Percentiles rank a stretch among this genome's conserved stretches.
phyloP scores from a whole-genome alignment of 2,888 invertebrate genomes.

The Torymus tubicola region DNA sequence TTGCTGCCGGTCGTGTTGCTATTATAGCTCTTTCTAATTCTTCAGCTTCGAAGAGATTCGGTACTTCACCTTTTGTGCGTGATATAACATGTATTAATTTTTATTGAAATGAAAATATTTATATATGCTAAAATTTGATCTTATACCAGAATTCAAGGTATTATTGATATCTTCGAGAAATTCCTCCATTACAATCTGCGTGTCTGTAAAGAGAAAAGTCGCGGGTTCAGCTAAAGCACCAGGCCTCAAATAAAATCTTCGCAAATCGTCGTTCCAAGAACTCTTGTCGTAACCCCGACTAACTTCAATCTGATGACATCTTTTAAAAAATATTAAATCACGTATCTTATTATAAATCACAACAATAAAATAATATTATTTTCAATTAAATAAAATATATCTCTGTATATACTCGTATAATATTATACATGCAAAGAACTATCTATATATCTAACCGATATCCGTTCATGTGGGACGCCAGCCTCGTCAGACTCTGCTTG shows the following conservation, averaged over 20 bases:
- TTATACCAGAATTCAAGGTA: constrained; percentile 88
- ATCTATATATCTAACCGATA: constrained; percentile 80
- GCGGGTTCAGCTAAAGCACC: constrained; percentile 86
- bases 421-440: no score
- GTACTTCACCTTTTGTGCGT: constrained; percentile 84
- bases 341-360: no score
- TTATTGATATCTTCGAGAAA: constrained; percentile 95
- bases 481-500: constrained; percentile 89
- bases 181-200: constrained; percentile 92
- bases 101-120: no score
- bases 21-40: constrained; percentile 90
- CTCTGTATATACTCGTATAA: no score
- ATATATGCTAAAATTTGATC: no score
- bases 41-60: constrained; percentile 92
- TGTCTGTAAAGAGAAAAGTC: constrained; percentile 92
- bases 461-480: constrained; percentile 90
- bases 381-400: no score
- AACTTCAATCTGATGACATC: constrained; percentile 92
- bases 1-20: constrained; percentile 85
- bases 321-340: constrained; percentile 64
- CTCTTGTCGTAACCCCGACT: constrained; percentile 89
- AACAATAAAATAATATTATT: no score
- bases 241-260: constrained; percentile 87
- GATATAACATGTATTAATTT: constrained; percentile 46
- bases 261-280: constrained; percentile 91